Base-by-base conservation (phyloP, 2,888 invertebrate genomes). In the Halocaridina rubra region DNA sequence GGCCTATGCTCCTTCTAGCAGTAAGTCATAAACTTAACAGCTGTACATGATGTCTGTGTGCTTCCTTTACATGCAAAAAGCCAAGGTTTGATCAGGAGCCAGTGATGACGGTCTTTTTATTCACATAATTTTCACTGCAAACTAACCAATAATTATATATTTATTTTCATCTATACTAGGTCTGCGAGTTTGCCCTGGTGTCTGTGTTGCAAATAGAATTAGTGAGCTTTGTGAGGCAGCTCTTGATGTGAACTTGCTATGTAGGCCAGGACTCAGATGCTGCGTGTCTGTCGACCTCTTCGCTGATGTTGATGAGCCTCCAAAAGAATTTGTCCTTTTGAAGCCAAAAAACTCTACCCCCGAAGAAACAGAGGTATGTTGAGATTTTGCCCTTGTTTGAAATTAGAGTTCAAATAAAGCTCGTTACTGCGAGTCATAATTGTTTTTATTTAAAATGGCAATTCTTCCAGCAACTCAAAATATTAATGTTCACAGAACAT, bases 171-270 rank as follows among this genome's bases (percentile, higher is more conserved):
- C 32, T n/a, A 10, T 53, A 2, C 4, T 53, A 84, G 82, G 80
- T 61, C 46, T 86, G 46, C 69, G 80, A 53, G 82, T 85, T 71
- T 88, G 86, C 64, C 94, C 94, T 0, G 96, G 97, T 3, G 95
- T 96, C 7, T 97, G 97, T 90, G 96, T 97, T 80, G 94, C 95
- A 27, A 94, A 95, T 77, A 92, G 94, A 29, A 94, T 97, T 86
- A 94, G 96, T 0, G 94, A 95, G 90, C 97, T 97, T 91, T 97
- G 97, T 90, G 96, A 96, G 89, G 96, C 96, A 0, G 95, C 96
- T 89, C 91, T 96, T 75, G 94, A 94, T 75, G 93, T 94, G 1
- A 92, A 93, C 13, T 94, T 93, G 33, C 92, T 96, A 1, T 97
- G 97, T 90, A 94, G 94, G 89, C 91, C 93, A 19, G 95, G 95